Evolutionary conservation across 2,113 vertebrate genomes (phyloP), one percentile per base, ranked within the genome.

Genomic region (Oryctolagus cuniculus): DNA sequence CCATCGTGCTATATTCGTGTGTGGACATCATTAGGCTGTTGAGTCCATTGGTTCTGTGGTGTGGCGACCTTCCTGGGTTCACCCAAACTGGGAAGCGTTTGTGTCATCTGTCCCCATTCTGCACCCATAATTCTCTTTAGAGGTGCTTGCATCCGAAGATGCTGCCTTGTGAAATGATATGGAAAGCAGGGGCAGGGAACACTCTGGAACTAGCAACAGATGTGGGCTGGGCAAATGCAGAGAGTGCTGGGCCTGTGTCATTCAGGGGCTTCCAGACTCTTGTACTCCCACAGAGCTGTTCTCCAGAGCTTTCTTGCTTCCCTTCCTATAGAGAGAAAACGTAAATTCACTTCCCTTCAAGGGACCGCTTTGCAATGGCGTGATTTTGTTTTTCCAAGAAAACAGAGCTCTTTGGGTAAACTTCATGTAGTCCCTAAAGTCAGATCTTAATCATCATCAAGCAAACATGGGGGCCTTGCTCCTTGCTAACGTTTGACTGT

Each of bases 401-500:
- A 44, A 63, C 2, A 72, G 58, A 89, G 11, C 31, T 79, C 53
- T 83, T 44, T 13, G 27, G 36, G 24, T 82, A 72, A 78, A 73
- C 78, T 77, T 83, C 34, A 13, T 22, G 2, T 21, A 49, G 51
- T 69, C 69, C 58, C 38, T 72, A 66, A 87, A 38, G 15, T 73
- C 58, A 86, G 53, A 77, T 36, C 31, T 84, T 80, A 49, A 22
- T 16, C 72, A 27, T 89, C 84, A 22, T 55, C 83, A 95, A 55
- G 67, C 89, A 83, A 81, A 92, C 79, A 61, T 74, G 49, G 29
- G 55, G 3, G 34, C 31, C 10, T 7, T 27, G 4, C 22, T 63
- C 34, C 53, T 92, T 72, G 51, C 82, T 85, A 53, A 34, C 80
- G 27, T 44, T 91, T 77, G 44, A 85, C 95, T 94, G 8, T 75